Conservation (phyloP, 2,113 vertebrate genomes). For the Dunckerocampus dactyliophorus region DNA sequence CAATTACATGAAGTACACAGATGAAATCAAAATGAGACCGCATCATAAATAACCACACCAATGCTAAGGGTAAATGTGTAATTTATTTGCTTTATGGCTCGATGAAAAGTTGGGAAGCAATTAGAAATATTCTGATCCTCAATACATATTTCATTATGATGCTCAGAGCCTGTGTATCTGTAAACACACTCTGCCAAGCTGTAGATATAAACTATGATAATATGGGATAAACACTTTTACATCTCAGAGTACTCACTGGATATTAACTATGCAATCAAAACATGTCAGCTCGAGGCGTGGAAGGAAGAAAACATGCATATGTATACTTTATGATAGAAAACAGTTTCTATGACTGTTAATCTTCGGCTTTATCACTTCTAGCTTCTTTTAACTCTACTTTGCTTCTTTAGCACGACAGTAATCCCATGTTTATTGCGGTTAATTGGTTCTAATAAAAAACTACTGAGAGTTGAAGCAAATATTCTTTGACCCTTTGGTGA, state of each 20-base stretch:
- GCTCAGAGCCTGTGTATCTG: slow-evolving; percentile 27
- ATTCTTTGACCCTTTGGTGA: too few species aligned
- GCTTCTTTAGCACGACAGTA: too few species aligned
- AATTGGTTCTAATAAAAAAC: too few species aligned
- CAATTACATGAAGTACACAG: slow-evolving; percentile 58
- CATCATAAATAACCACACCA: slow-evolving; percentile 64
- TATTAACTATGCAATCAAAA: slow-evolving; percentile 23
- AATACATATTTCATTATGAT: slow-evolving; percentile 46
- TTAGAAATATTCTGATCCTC: slow-evolving; percentile 50
- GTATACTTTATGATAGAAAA: background rate
- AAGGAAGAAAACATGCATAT: background rate
- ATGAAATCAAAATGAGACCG: slow-evolving; percentile 48
- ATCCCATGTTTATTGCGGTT: too few species aligned
- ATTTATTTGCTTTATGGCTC: slow-evolving; percentile 64
- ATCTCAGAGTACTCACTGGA: slow-evolving; percentile 17
- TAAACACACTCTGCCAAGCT: slow-evolving; percentile 36
- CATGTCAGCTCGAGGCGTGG: background rate
- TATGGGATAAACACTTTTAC: slow-evolving; percentile 32
- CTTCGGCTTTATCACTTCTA: background rate
- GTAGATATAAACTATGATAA: slow-evolving; percentile 29
- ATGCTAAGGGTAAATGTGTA: slow-evolving; percentile 45
- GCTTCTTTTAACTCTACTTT: too few species aligned
- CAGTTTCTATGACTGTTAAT: slow-evolving; percentile 1
- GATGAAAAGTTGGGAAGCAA: slow-evolving; percentile 58
- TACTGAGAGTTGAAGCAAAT: too few species aligned